Conservation (phyloP, 2,113 vertebrate species). For the Archilochus colubris region DNA sequence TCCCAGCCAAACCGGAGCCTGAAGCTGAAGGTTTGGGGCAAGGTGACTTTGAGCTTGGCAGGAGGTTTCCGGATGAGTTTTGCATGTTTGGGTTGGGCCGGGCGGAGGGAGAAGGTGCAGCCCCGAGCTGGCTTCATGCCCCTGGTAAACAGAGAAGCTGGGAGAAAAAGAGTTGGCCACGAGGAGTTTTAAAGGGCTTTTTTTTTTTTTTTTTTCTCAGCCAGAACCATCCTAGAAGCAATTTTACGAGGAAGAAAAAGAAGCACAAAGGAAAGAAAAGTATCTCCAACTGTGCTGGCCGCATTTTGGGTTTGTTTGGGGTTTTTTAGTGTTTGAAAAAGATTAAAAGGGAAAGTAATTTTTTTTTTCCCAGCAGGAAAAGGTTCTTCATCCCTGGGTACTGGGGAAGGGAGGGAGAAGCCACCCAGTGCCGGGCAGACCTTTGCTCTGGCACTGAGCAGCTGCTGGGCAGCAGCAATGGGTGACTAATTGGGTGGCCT, state of each 20-base stretch:
- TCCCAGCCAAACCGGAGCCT: neutral
- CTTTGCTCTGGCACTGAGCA: neutral
- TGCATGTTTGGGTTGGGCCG: slow-evolving; percentile 26
- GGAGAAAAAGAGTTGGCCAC: neutral
- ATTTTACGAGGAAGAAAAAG: neutral
- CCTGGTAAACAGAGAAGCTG: neutral
- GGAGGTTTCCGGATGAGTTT: neutral
- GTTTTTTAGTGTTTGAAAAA: neutral
- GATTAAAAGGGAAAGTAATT: neutral
- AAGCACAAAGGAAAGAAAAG: neutral
- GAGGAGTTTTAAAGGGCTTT: no score
- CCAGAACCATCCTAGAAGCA: no score
- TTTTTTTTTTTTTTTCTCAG: no score
- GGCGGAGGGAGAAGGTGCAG: neutral
- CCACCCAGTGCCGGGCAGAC: neutral
- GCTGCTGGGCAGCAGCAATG: neutral
- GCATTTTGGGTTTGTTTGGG: no score
- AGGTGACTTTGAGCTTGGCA: slow-evolving; percentile 59
- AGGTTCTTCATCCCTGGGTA: neutral
- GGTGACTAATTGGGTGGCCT: neutral
- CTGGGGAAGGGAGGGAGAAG: neutral
- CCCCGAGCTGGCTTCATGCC: neutral
- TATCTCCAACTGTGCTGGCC: accelerated
- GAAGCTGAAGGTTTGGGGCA: slow-evolving; percentile 10
- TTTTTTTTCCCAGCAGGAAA: neutral